Percentiles rank a stretch among this genome's conserved stretches.
Evolutionary conservation across 2,888 invertebrate genomes (phyloP).

Genomic region (Leptopilina myrica): DNA sequence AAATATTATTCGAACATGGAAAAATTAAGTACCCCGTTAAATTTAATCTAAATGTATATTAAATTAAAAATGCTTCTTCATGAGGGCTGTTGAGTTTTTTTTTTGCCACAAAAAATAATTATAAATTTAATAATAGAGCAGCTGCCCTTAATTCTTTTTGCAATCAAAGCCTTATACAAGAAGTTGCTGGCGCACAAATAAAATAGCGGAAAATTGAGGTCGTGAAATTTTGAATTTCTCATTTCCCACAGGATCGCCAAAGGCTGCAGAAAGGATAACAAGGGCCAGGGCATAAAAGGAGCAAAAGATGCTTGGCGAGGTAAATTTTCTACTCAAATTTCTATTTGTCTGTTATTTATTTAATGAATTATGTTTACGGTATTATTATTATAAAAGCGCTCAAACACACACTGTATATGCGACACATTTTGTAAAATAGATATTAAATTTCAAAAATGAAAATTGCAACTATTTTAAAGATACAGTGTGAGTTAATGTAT

Average conservation of each 20-base stretch:
- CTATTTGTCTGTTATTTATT: neutral
- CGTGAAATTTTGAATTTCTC: conserved; percentile 11
- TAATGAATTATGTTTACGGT: neutral
- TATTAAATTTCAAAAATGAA: too few species aligned
- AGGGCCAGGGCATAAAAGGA: neutral
- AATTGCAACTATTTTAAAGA: too few species aligned
- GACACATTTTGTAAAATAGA: too few species aligned
- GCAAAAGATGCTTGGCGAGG: neutral
- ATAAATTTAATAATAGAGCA: conserved; percentile 1
- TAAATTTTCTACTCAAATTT: neutral
- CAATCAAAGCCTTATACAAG: neutral
- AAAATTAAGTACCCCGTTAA: too few species aligned
- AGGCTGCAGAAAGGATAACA: conserved; percentile 6
- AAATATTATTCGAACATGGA: too few species aligned
- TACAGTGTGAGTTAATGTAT: too few species aligned
- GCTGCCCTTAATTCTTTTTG: conserved; percentile 12
- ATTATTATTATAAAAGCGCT: neutral
- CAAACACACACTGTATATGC: too few species aligned
- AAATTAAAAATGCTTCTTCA: neutral
- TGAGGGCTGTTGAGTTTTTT: too few species aligned
- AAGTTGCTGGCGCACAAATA: conserved; percentile 1
- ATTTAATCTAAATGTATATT: too few species aligned
- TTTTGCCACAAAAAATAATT: neutral
- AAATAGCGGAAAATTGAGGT: conserved; percentile 24
- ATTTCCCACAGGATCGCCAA: conserved; percentile 14